phyloP scores from a whole-genome alignment of 1,140 invertebrate genomes.

The Aphelinus atriplicis region DNA sequence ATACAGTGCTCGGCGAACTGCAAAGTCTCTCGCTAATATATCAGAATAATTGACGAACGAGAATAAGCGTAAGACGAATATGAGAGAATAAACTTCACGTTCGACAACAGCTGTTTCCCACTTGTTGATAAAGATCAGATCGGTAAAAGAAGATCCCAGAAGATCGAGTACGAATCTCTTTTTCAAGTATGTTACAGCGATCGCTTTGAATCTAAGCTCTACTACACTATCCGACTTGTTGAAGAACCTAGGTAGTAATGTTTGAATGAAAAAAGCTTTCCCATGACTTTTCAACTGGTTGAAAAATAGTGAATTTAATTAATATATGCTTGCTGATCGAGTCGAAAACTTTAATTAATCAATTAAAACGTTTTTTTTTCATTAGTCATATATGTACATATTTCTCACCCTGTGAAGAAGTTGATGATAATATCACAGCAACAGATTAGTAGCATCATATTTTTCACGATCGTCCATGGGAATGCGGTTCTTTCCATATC shows the following conservation, averaged over 20 bases:
- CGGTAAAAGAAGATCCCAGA: conserved; percentile 56
- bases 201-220: conserved; percentile 46
- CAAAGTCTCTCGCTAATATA: conserved; percentile 43
- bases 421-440: conserved; percentile 57
- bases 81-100: conserved; percentile 48
- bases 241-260: conserved; percentile 48
- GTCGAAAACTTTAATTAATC: conserved; percentile 19
- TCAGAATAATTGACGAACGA: conserved; percentile 48
- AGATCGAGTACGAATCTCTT: conserved; percentile 52
- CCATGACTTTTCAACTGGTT: too few relatives aligned
- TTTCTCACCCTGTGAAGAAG: conserved; percentile 53
- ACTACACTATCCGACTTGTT: conserved; percentile 47
- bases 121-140: conserved; percentile 44
- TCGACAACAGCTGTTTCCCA: conserved; percentile 44
- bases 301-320: too few relatives aligned
- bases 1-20: conserved; percentile 39
- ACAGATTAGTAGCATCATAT: conserved; percentile 46
- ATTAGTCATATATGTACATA: conserved; percentile 25
- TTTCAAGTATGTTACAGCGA: conserved; percentile 49
- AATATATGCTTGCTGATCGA: too few relatives aligned
- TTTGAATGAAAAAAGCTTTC: too few relatives aligned
- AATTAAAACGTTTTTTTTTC: conserved; percentile 51
- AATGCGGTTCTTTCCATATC: conserved; percentile 40
- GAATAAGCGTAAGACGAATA: conserved; percentile 53
- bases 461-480: conserved; percentile 51